Evolutionary conservation across 2,797 vertebrate genomes (phyloP).

Genomic region (Gila robusta): DNA sequence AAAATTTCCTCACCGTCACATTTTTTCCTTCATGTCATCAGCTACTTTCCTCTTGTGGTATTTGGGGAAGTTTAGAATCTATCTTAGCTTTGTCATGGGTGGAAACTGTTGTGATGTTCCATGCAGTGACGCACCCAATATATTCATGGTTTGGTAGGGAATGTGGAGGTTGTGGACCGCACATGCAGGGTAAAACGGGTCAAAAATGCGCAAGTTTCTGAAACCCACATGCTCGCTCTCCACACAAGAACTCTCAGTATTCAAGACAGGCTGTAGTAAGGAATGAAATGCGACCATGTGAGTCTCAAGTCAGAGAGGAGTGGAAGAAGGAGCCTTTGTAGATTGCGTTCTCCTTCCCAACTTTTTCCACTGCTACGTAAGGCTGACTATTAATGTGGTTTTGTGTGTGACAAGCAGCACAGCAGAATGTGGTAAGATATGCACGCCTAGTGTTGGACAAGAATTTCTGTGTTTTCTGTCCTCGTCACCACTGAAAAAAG

Average conservation of each 20-base stretch:
- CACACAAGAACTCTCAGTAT: slow-evolving; percentile 51
- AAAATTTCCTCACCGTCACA: too few species aligned
- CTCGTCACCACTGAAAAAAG: slow-evolving; percentile 42
- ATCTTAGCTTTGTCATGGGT: slow-evolving; percentile 34
- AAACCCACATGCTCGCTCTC: slow-evolving; percentile 24
- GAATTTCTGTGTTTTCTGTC: slow-evolving; percentile 65
- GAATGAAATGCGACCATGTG: slow-evolving; percentile 57
- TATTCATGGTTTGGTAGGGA: slow-evolving; percentile 35
- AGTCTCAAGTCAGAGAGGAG: slow-evolving; percentile 38
- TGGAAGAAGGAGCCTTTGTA: slow-evolving; percentile 64
- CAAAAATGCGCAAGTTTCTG: slow-evolving; percentile 23
- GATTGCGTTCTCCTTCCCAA: slow-evolving; percentile 51
- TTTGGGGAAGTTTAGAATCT: slow-evolving; percentile 44
- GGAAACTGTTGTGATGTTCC: slow-evolving; percentile 41
- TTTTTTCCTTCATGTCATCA: slow-evolving; percentile 1
- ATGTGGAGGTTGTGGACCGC: slow-evolving; percentile 21
- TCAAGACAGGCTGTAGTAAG: slow-evolving; percentile 37
- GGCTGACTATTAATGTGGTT: slow-evolving; percentile 57
- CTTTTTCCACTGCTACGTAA: slow-evolving; percentile 49
- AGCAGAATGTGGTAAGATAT: slow-evolving; percentile 54
- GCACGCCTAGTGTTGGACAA: slow-evolving; percentile 57
- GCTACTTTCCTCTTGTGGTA: slow-evolving; percentile 8
- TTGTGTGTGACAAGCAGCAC: slow-evolving; percentile 59
- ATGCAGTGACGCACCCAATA: slow-evolving; percentile 1
- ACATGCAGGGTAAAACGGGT: slow-evolving; percentile 1